Conservation (phyloP, 1,140 invertebrate genomes). For the Sminthurinus signatus region DNA sequence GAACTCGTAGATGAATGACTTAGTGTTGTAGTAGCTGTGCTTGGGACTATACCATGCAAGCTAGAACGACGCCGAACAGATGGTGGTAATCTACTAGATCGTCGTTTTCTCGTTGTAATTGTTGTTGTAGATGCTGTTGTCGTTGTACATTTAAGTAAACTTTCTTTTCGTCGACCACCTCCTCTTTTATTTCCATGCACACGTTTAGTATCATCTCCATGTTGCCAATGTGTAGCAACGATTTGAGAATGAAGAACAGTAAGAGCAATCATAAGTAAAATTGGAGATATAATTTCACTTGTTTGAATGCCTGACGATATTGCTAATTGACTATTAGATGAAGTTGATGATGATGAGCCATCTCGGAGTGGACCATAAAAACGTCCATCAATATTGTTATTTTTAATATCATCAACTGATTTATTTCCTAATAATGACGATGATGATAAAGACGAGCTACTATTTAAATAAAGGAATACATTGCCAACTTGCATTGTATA, state of each 20-base stretch:
- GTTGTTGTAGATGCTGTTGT: not conserved
- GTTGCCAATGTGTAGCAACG: constrained; percentile 29
- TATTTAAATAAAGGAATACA: constrained; percentile 55
- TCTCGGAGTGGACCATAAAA: not conserved
- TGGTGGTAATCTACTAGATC: not conserved
- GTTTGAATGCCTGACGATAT: constrained; percentile 32
- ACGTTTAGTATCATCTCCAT: not conserved
- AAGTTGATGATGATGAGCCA: not conserved
- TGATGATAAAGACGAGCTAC: constrained; percentile 22
- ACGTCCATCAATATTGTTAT: too few relatives aligned
- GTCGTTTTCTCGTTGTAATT: not conserved
- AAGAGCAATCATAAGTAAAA: constrained; percentile 68
- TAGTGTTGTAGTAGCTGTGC: not conserved
- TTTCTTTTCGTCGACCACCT: not conserved
- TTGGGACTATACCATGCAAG: constrained; percentile 1
- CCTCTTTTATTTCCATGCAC: constrained; percentile 11
- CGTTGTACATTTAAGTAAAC: not conserved
- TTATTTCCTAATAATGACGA: not conserved
- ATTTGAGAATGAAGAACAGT: constrained; percentile 79
- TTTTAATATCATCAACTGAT: not conserved
- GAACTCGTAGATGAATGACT: not conserved
- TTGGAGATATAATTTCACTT: constrained; percentile 67
- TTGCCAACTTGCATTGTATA: constrained; percentile 70
- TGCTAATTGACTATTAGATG: not conserved
- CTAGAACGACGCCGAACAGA: constrained; percentile 16